These are phyloP conservation scores for Phenacoccus solenopsis DNA, from an alignment of 1,140 invertebrate genomes.

Conservation along the genomic window DNA sequence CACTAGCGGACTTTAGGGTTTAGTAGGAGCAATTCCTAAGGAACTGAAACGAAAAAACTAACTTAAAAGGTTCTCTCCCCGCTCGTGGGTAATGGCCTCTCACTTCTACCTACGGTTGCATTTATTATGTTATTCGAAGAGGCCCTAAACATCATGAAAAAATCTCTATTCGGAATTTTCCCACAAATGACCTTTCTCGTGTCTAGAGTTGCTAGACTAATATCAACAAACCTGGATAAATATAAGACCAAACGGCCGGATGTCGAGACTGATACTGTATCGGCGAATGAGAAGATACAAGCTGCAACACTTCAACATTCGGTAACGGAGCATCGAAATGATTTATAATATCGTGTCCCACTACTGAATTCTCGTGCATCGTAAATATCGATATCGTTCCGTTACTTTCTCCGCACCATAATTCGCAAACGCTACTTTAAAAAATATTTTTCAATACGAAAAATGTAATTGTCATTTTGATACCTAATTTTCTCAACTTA, in stretches of 20 bases:
- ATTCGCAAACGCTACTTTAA: slow-evolving; percentile 40
- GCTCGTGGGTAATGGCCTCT: no score
- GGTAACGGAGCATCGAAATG: slow-evolving; percentile 44
- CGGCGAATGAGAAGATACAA: slow-evolving; percentile 38
- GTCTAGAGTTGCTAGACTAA: no score
- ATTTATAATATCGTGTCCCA: slow-evolving; percentile 44
- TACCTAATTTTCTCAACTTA: not conserved
- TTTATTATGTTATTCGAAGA: no score
- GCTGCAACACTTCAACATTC: slow-evolving; percentile 46
- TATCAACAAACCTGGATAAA: slow-evolving; percentile 42
- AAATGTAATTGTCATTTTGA: not conserved
- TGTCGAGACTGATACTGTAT: slow-evolving; percentile 25
- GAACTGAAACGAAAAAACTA: no score
- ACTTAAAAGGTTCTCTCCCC: no score
- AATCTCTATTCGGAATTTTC: no score
- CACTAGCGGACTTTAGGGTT: no score
- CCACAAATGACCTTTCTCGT: no score
- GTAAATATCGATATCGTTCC: slow-evolving; percentile 58
- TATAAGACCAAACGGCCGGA: slow-evolving; percentile 60
- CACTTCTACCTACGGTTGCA: no score
- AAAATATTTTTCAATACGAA: slow-evolving; percentile 18
- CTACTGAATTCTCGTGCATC: slow-evolving; percentile 43
- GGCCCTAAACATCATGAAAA: no score
- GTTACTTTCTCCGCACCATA: slow-evolving; percentile 64
- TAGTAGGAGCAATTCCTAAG: no score